Evolutionary conservation across 2,888 invertebrate species (phyloP), one percentile per base, ranked within the genome.

Genomic region (Crioceris asparagi): DNA sequence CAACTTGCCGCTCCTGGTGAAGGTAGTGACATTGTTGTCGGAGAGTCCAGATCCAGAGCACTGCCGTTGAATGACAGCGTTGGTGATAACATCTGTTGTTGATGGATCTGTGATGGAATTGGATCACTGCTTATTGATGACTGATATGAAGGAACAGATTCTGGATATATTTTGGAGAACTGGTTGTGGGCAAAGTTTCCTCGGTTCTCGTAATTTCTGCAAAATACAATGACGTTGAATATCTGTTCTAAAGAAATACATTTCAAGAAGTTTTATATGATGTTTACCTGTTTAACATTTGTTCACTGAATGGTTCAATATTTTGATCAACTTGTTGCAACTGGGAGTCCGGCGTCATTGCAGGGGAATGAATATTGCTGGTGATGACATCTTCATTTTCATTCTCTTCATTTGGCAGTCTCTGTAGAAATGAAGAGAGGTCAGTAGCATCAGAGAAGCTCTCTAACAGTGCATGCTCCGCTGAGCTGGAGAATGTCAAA

Each of bases 371-470:
- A 39, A 83, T 66, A 46, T 82, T 81, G 51, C 75, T 77, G 11
- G 74, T 70, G 21, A 77, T 69, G 25, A 62, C 58, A 40, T 70
- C 83, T 41, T 70, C 83, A 45, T 68, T 70, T 10, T 71, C 68
- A 32, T 79, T 74, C 41, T 68, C 67, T 37, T 68, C 74, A 27
- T 67, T 69, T 21, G 76, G 76, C 43, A 76, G 64, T 51, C 83
- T 73, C 54, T 83, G 83, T 40, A 88, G 66, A 59, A 87, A 81
- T 37, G 72, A 75, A 40, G 76, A 77, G 34, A 87, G 70, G 54
- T 87, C 87, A 12, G 83, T 82, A 0, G 84, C 78, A 57, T 87
- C 87, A 21, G 82, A 78, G 8, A 87, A 67, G 50, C 78, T 80
- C 52, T 85, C 85, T 47, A 87, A 69, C 34, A 87, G 68, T 2